Evolutionary conservation across 1,140 invertebrate genomes (phyloP).

Genomic region (Olivierus martensii): DNA sequence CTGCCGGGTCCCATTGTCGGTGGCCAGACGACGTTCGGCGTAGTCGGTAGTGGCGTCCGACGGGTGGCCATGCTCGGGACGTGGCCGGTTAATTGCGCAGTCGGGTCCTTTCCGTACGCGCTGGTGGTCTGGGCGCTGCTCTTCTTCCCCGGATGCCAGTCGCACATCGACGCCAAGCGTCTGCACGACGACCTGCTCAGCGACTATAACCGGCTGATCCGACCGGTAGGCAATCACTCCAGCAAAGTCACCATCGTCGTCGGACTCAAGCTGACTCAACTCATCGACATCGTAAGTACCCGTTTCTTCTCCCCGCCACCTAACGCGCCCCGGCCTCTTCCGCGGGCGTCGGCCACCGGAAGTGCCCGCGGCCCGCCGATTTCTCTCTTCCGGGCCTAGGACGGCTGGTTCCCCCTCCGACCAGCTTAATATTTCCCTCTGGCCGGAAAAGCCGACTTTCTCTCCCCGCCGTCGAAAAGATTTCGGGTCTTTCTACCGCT

Average conservation of each 20-base stretch:
- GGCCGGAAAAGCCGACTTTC: too few species aligned
- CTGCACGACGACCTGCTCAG: constrained; percentile 28
- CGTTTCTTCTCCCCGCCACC: not conserved
- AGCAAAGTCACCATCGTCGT: constrained; percentile 36
- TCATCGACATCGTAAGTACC: constrained; percentile 40
- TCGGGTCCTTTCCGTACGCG: not conserved
- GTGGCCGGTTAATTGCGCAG: not conserved
- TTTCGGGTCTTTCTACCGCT: too few species aligned
- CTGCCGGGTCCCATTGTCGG: not conserved
- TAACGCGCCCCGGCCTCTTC: too few species aligned
- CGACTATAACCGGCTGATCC: constrained; percentile 36
- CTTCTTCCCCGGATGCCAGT: constrained; percentile 1
- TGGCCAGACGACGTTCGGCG: not conserved
- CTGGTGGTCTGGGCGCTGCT: not conserved
- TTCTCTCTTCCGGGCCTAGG: too few species aligned
- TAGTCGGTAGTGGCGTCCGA: too few species aligned
- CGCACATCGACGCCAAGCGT: constrained; percentile 25
- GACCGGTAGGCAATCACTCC: constrained; percentile 35
- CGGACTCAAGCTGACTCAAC: constrained; percentile 38
- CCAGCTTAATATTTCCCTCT: too few species aligned
- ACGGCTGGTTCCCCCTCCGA: too few species aligned
- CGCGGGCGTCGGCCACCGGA: too few species aligned
- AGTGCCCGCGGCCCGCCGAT: too few species aligned
- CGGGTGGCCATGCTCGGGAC: not conserved
- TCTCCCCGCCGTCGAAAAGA: too few species aligned